Evolutionary conservation across 2,113 vertebrate genomes (phyloP), one percentile per base, ranked within the genome.

Genomic region (Chloropsis hardwickii): DNA sequence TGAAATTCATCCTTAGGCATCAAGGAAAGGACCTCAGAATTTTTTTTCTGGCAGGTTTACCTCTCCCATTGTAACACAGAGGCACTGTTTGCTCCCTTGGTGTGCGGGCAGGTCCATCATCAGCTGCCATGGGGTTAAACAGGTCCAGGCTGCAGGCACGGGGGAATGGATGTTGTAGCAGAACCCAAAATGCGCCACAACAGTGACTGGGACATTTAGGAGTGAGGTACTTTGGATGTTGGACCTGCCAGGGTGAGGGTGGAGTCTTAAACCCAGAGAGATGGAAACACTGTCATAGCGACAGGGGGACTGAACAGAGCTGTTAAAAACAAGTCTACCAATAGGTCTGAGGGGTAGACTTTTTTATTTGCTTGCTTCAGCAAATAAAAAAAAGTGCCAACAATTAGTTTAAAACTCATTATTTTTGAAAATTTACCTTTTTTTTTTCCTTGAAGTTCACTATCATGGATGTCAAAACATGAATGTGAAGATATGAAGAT

Each of bases 41-140:
- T 27, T 9, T 11, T 57, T 39, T 78, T 25, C n/a, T 57, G 35
- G 20, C 45, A 62, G 20, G 14, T 13, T 53, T 37, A 4, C 8
- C 29, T 57, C 16, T 31, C 10, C 1, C 21, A 2, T 45, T 70
- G 39, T 22, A 60, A 14, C 15, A 22, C 1, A 0, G 37, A 29
- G 14, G 37, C 40, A 27, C 20, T 18, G 11, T 40, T 60, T n/a
- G 12, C 42, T 64, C 57, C 35, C 19, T 31, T 57, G 74, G 6
- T 35, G 33, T 25, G 10, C 14, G 10, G 70, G 8, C n/a, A 67
- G 19, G 3, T 23, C 29, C 24, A 2, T 14, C 29, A 3, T 2
- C 23, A 2, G 23, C 47, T 27, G 33, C 35, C 19, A 28, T 2
- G 6, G 28, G 22, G 19, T 45, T 10, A 20, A 12, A 29, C 4